Evolutionary conservation across 2,113 vertebrate genomes (phyloP).

Genomic region (Tyrannus savana): DNA sequence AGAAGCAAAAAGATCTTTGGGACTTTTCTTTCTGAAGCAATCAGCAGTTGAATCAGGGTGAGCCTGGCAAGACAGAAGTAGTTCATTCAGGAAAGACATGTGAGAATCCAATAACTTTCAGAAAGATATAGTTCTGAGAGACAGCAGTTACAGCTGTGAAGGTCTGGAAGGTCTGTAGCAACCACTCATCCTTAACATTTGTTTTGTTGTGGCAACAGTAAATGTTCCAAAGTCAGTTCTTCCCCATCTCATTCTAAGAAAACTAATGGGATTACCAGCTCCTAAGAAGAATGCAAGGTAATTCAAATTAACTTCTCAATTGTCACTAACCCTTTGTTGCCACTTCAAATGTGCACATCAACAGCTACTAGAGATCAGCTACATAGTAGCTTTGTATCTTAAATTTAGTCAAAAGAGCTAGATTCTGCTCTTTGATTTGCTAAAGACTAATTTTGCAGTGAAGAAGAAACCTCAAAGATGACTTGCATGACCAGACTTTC

Average conservation of each 20-base stretch:
- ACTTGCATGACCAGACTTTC: not conserved
- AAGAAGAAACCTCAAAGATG: not conserved
- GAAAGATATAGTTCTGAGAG: not conserved
- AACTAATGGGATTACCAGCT: not conserved
- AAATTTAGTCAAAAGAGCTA: not conserved
- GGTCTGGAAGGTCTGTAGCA: not conserved
- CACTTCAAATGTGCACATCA: not conserved
- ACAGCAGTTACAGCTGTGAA: accelerated
- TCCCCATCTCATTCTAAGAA: not conserved
- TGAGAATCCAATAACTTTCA: not conserved
- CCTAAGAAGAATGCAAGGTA: not conserved
- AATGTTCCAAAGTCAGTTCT: not conserved
- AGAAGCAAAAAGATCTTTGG: not conserved
- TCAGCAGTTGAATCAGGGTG: not conserved
- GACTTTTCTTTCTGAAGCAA: not conserved
- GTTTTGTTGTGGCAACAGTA: not conserved
- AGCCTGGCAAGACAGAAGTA: not conserved
- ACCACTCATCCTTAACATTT: not conserved
- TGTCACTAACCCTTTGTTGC: not conserved
- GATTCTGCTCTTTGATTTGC: not conserved
- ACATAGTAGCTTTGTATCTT: not conserved
- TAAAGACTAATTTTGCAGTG: not conserved
- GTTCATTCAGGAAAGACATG: accelerated
- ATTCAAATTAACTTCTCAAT: not conserved
- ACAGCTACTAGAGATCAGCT: not conserved